Base-by-base conservation (phyloP, 2,797 vertebrate genomes). In the Florisuga fusca region DNA sequence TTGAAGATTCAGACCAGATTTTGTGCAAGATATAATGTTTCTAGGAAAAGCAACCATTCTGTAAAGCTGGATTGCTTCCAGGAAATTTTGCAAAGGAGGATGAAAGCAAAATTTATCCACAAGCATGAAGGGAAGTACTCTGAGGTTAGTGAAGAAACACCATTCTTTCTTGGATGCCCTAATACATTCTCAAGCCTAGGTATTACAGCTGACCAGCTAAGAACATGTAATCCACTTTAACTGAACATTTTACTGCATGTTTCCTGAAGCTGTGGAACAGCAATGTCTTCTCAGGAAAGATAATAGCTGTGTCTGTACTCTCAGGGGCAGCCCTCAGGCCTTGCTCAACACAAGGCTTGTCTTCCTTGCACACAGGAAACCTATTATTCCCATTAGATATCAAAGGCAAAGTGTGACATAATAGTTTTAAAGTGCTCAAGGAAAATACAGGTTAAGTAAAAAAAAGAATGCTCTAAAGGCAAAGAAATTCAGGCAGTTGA, bases 141-240 rank as follows among this genome's bases (percentile, higher is more conserved):
- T 33, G 63, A 89, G 64, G 36, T 76, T 74, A 53, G 38, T 53
- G 77, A 84, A 78, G 77, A 48, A 87, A 36, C 5, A 78, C 7
- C 9, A 5, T 7, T 93, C 62, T 89, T 94, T 91, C 73, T 77
- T 87, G 80, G 66, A 87, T 91, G 12, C 12, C 7, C 26, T 80
- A 84, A 82, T 67, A 87, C 58, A 57, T 86, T 94, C 83, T 75
- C 87, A 81, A 87, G 84, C 62, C 74, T 78, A 66, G 76, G 66
- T 81, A 92, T 90, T 90, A 84, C 36, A 84, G 23, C 76, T 96
- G 94, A 93, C 89, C 91, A 81, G 29, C 84, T 96, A 92, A 93
- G 87, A 96, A 89, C 73, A 67, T 43, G 75, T 92, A 93, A 95
- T 78, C 87, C 76, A 75, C 75, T 93, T 94, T 95, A 92, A 92